A percentile compares a stretch with the other conserved stretches of the same genome.
phyloP scores from a whole-genome alignment of 53 echinoderm and acorn worm genomes.

The Apostichopus leukothele region DNA sequence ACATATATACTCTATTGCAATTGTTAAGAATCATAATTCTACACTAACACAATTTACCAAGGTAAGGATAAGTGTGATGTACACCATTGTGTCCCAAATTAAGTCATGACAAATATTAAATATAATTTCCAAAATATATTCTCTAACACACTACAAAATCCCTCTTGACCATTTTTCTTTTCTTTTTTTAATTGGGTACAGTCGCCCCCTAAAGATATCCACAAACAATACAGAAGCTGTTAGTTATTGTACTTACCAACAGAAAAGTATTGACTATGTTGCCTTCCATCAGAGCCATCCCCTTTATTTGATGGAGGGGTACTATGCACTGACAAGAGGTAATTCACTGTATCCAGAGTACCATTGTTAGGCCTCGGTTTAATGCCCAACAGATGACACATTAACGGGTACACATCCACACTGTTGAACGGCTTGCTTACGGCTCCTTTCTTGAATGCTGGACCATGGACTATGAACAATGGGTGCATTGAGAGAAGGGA shows the following conservation, averaged over 20 bases:
- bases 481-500: slow-evolving; percentile 67
- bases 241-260: not conserved
- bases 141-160: no score
- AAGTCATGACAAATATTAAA: no score
- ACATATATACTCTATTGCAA: no score
- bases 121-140: no score
- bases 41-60: no score
- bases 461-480: slow-evolving; percentile 83
- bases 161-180: no score
- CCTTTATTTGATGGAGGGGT: not conserved
- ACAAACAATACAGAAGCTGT: no score
- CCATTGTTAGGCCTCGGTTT: slow-evolving; percentile 73
- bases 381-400: slow-evolving; percentile 62
- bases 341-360: slow-evolving; percentile 56
- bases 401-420: slow-evolving; percentile 80
- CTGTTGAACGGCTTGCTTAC: slow-evolving; percentile 69
- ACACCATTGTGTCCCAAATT: no score
- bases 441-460: slow-evolving; percentile 66
- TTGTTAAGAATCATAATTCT: no score
- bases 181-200: no score
- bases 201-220: no score
- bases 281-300: not conserved
- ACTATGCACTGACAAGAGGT: slow-evolving; percentile 25
- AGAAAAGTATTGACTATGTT: not conserved
- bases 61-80: no score